These are phyloP conservation scores for Himalopsyche tibetana DNA, from an alignment of 2,888 invertebrate genomes.

Conservation along the genomic window DNA sequence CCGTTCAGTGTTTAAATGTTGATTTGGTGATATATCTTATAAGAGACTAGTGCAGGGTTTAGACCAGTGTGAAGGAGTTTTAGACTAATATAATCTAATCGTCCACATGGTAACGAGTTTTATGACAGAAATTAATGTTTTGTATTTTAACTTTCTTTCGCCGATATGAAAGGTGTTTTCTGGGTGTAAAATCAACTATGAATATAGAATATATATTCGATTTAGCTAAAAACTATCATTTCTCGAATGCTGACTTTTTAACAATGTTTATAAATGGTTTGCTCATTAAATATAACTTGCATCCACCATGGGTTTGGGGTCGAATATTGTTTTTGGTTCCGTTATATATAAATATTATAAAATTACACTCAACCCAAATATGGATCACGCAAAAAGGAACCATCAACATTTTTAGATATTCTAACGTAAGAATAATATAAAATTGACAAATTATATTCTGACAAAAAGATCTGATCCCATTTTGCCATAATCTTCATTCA, in stretches of 20 bases:
- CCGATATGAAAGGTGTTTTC: neutral
- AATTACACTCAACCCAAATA: too few species aligned
- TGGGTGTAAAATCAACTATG: neutral
- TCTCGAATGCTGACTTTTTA: neutral
- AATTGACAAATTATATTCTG: too few species aligned
- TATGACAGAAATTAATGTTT: neutral
- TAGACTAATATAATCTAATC: neutral
- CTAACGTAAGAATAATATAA: too few species aligned
- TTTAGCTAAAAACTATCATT: conserved; percentile 7
- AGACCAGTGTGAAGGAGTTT: neutral
- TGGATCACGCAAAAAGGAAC: too few species aligned
- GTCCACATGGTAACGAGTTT: conserved; percentile 14
- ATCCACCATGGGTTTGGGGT: too few species aligned
- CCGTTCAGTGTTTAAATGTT: neutral
- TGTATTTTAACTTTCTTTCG: neutral
- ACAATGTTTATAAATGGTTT: neutral
- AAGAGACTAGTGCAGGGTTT: conserved; percentile 12
- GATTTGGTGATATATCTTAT: conserved; percentile 31
- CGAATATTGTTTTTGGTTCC: too few species aligned
- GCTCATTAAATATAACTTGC: too few species aligned
- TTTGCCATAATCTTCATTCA: too few species aligned
- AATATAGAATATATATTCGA: neutral
- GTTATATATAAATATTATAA: too few species aligned
- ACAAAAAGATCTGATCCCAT: too few species aligned
- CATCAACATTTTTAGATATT: too few species aligned